Evolutionary conservation across 2,113 vertebrate species (phyloP).

Genomic region (Erinaceus europaeus): DNA sequence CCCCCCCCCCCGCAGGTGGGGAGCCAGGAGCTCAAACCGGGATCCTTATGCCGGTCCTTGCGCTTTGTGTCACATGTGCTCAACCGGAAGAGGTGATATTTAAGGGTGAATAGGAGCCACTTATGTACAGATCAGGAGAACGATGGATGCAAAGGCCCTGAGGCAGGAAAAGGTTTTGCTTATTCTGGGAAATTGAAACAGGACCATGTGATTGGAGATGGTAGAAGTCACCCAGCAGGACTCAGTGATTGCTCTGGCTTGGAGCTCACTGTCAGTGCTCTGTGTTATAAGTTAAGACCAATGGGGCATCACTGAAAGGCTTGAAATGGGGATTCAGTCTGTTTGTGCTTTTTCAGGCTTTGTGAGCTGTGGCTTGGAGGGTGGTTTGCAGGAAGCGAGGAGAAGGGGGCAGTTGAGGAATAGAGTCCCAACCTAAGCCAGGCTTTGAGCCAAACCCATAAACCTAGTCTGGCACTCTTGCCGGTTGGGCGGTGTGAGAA

Average conservation of each 20-base stretch:
- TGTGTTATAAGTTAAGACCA: not conserved
- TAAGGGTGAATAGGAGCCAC: not conserved
- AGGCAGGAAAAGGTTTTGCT: not conserved
- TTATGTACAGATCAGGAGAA: not conserved
- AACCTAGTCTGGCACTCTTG: not conserved
- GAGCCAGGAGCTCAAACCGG: too few species aligned
- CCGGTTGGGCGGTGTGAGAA: not conserved
- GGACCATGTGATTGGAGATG: not conserved
- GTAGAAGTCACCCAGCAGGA: not conserved
- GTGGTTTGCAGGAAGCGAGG: not conserved
- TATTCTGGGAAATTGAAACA: not conserved
- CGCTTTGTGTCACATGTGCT: too few species aligned
- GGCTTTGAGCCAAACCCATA: constrained; percentile 27
- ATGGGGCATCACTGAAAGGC: not conserved
- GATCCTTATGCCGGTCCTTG: too few species aligned
- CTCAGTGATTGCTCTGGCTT: not conserved
- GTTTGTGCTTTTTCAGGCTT: not conserved
- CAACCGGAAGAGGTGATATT: not conserved
- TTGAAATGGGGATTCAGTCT: not conserved
- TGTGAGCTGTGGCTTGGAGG: not conserved
- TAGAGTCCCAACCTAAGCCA: not conserved
- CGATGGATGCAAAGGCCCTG: not conserved
- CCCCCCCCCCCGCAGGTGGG: too few species aligned
- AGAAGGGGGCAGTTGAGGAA: not conserved
- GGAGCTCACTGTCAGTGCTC: not conserved